Percentiles rank a stretch among this genome's conserved stretches.
Conservation (phyloP, 2,113 vertebrate genomes). For the Bettongia penicillata region DNA sequence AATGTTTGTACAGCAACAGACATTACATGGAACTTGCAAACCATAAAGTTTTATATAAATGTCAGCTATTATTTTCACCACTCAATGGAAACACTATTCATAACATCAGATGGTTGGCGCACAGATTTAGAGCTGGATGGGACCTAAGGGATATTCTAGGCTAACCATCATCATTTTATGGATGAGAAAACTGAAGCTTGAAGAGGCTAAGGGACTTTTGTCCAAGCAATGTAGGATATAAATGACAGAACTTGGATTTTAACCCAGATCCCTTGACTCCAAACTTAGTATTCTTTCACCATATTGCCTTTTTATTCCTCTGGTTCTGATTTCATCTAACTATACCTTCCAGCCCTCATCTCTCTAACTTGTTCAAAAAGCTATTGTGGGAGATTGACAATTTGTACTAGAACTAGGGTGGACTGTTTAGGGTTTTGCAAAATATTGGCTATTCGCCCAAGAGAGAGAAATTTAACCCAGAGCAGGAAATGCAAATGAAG, state of each 20-base stretch:
- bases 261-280: background rate
- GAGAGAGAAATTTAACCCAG: background rate
- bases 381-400: background rate
- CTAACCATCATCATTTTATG: background rate
- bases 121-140: background rate
- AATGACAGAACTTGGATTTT: background rate
- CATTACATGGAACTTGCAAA: background rate
- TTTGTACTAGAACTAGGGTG: background rate
- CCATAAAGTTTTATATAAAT: background rate
- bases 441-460: background rate
- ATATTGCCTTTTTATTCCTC: background rate
- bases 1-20: background rate
- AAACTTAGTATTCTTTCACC: background rate
- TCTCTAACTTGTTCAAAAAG: background rate
- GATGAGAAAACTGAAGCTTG: background rate
- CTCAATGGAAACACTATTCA: background rate
- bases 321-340: background rate
- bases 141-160: background rate
- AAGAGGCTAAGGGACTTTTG: background rate
- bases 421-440: background rate
- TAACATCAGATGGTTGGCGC: background rate
- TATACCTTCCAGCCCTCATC: background rate
- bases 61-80: background rate
- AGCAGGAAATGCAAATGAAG: background rate
- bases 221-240: background rate